A percentile compares a stretch with the other conserved stretches of the same genome.
phyloP scores from a whole-genome alignment of 2,797 vertebrate genomes.

The Lepus oiostolus region DNA sequence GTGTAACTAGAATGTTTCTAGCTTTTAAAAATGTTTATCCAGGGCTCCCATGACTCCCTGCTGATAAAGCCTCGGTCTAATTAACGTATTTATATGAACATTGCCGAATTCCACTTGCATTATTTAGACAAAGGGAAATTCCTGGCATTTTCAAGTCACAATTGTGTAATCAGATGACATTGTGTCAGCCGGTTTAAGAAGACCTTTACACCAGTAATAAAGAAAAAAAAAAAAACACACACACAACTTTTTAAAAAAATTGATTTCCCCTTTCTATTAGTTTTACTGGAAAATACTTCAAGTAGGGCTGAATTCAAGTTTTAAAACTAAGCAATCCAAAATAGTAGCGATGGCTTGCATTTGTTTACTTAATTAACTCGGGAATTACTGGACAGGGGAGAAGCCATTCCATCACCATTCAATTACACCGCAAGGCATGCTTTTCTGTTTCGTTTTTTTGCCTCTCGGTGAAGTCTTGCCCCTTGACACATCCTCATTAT shows the following conservation, averaged over 20 bases:
- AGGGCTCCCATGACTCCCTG: conserved; percentile 62
- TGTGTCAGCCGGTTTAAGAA: conserved; percentile 53
- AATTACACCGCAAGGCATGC: conserved; percentile 69
- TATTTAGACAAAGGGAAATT: conserved; percentile 79
- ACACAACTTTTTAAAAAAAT: not conserved
- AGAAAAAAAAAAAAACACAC: not conserved
- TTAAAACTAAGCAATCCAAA: conserved; percentile 27
- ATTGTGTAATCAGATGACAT: conserved; percentile 70
- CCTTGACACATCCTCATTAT: conserved; percentile 73
- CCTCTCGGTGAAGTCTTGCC: conserved; percentile 77
- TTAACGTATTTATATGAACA: conserved; percentile 79
- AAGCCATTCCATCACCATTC: conserved; percentile 67
- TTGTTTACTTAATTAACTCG: conserved; percentile 77
- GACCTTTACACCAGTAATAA: conserved; percentile 8
- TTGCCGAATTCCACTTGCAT: conserved; percentile 67
- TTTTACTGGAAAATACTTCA: conserved; percentile 43
- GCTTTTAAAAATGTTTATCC: conserved; percentile 76
- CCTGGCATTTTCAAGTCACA: conserved; percentile 75
- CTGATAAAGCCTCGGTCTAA: conserved; percentile 64
- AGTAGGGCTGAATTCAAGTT: conserved; percentile 7
- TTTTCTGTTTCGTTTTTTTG: not conserved
- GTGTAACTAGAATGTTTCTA: conserved; percentile 67
- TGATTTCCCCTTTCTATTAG: conserved; percentile 30
- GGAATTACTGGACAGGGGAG: conserved; percentile 47
- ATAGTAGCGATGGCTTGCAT: not conserved